Evolutionary conservation across 2,797 vertebrate species (phyloP), one percentile per base, ranked within the genome.

Genomic region (Erpetoichthys calabaricus): DNA sequence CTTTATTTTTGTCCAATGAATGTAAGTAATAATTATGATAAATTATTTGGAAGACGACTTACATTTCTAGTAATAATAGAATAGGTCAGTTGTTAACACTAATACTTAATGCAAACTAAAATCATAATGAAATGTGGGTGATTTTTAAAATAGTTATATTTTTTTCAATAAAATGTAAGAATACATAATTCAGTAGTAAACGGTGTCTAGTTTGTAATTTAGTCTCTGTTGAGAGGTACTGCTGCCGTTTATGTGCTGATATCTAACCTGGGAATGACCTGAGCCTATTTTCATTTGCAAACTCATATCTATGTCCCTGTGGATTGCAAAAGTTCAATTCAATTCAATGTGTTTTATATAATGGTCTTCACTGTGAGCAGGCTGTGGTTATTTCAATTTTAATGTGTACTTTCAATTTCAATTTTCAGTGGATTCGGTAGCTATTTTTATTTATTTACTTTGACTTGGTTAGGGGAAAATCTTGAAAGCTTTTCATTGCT

Each of bases 391-490:
- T 54, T 54, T 54, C 53, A 25, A 25, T 25, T 25, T 25, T 25
- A 25, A 25, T 25, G 25, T 25, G 25, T 25, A 25, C 25, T 25
- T 25, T 25, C 25, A 25, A 25, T 25, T 25, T 25, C 25, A 54
- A 42, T 54, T 54, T 54, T 54, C 25, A 54, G 53, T 42, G 53
- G 53, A 42, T 54, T 54, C 25, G 42, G 5, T 54, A 54, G 44
- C 53, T 44, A 54, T 54, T 54, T 54, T 42, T 54, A 54, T 54
- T 54, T 54, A 54, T 54, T 54, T 54, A 54, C 53, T 54, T 54
- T 54, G 53, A 41, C 53, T 54, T 54, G 53, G 53, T 54, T 42
- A 54, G 53, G 9, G 44, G 47, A 49, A 49, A 43, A 54, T n/a
- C 41, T 54, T 41, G 41, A 54, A 54, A 42, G 25, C 41, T 41